phyloP scores from a whole-genome alignment of 2,888 invertebrate genomes.

The Exephanes ischioxanthus region DNA sequence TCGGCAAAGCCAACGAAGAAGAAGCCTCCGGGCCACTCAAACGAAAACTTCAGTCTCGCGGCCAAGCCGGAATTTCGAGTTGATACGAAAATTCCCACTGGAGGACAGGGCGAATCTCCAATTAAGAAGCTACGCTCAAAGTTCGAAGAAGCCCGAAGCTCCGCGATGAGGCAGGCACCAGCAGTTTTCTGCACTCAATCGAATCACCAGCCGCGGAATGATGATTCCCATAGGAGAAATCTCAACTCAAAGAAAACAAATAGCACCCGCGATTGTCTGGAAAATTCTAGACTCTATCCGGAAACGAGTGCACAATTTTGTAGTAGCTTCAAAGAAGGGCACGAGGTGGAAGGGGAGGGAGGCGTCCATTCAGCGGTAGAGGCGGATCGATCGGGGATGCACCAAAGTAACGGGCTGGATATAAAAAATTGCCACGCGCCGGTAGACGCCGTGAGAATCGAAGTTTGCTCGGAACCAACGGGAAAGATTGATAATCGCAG shows the following conservation, averaged over 20 bases:
- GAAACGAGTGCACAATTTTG: conserved; percentile 47
- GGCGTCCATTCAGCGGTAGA: background rate
- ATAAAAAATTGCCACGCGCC: background rate
- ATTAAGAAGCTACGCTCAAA: conserved; percentile 65
- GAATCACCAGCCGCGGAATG: conserved; percentile 22
- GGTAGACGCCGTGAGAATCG: background rate
- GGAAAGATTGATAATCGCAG: conserved; percentile 42
- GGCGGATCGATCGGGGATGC: background rate
- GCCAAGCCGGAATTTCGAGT: conserved; percentile 73
- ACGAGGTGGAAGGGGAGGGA: conserved; percentile 24
- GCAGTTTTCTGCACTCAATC: background rate
- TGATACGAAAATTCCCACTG: conserved; percentile 50
- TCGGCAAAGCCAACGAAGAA: conserved; percentile 51
- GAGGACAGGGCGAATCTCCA: conserved; percentile 54
- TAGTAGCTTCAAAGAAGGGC: conserved; percentile 10
- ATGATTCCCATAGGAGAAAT: conserved; percentile 28
- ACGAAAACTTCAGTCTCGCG: conserved; percentile 79
- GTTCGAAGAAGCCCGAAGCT: conserved; percentile 54
- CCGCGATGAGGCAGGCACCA: conserved; percentile 16
- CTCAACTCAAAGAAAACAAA: background rate
- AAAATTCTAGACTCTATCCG: conserved; percentile 74
- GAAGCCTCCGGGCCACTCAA: conserved; percentile 55
- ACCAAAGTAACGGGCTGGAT: background rate
- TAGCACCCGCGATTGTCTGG: conserved; percentile 61
- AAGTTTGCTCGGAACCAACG: conserved; percentile 14